phyloP scores from a whole-genome alignment of 1,140 invertebrate species.

The Heterodera schachtii region DNA sequence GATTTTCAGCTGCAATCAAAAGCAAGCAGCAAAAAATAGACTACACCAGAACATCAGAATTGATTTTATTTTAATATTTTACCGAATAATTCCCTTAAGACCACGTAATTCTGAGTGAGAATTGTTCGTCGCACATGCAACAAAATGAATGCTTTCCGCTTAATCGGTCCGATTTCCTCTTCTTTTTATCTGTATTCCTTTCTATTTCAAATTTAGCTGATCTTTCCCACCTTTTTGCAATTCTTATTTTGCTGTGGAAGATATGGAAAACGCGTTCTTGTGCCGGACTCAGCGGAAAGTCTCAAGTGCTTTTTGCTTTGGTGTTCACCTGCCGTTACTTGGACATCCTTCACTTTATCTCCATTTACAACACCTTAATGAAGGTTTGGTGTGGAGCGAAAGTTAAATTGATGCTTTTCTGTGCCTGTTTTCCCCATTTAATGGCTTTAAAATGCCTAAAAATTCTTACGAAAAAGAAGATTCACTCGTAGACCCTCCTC shows the following conservation, averaged over 20 bases:
- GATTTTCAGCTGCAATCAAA: too few relatives aligned
- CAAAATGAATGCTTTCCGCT: slow-evolving; percentile 20
- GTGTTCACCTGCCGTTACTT: slow-evolving; percentile 92
- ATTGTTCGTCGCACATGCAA: slow-evolving; percentile 8
- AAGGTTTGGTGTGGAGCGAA: slow-evolving; percentile 70
- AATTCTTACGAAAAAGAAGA: too few relatives aligned
- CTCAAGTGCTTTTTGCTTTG: slow-evolving; percentile 91
- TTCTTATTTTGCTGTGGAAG: slow-evolving; percentile 48
- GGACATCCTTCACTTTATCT: slow-evolving; percentile 92
- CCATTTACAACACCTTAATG: slow-evolving; percentile 93
- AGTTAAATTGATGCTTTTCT: too few relatives aligned
- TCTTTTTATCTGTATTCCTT: not conserved
- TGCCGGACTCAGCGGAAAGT: slow-evolving; percentile 93
- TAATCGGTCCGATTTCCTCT: not conserved
- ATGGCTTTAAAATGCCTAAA: too few relatives aligned
- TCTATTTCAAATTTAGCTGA: slow-evolving; percentile 25
- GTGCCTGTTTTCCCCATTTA: too few relatives aligned
- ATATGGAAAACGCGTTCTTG: slow-evolving; percentile 64
- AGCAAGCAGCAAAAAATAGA: too few relatives aligned
- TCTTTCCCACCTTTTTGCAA: slow-evolving; percentile 48
- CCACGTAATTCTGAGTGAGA: too few relatives aligned
- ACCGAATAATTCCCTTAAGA: too few relatives aligned
- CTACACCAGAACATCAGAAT: too few relatives aligned
- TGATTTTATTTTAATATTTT: too few relatives aligned
- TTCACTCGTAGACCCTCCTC: too few relatives aligned